Conservation (phyloP, 2,113 vertebrate species). For the human (Homo sapiens) region GRCh38 chr9:23763501-23764000, state of each 20-base stretch:
- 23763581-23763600: conserved; percentile 40
- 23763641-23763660: conserved; percentile 39
- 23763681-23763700: conserved; percentile 53
- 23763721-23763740: background rate
- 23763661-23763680: conserved; percentile 37
- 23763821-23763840: background rate
- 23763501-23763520: conserved; percentile 11
- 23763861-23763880: conserved; percentile 6
- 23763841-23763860: conserved; percentile 49
- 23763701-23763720: conserved; percentile 42
- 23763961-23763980: background rate
- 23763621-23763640: conserved; percentile 58
- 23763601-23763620: background rate
- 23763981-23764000: conserved; percentile 12
- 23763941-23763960: background rate
- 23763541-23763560: conserved; percentile 53
- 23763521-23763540: conserved; percentile 46
- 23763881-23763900: conserved; percentile 7
- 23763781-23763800: conserved; percentile 25
- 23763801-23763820: background rate
- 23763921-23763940: background rate
- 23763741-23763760: background rate
- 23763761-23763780: background rate
- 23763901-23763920: background rate
- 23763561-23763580: conserved; percentile 45